Percentiles rank a stretch among this genome's conserved stretches.
Evolutionary conservation across 2,113 vertebrate species (phyloP).

Genomic region (Eleginops maclovinus): DNA sequence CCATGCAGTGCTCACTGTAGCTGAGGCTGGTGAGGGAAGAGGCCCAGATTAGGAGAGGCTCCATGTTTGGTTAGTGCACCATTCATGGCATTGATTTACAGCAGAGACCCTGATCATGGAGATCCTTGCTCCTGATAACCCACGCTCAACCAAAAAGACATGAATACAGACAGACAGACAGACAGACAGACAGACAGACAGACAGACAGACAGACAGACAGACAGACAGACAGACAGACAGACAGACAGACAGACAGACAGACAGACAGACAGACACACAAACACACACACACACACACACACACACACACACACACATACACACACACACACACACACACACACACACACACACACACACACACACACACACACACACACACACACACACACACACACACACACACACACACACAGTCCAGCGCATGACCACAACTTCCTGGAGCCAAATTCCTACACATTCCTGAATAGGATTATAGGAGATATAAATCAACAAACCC

Average conservation of each 20-base stretch:
- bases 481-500: constrained; percentile 13
- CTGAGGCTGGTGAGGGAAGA: constrained; percentile 43
- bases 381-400: too few species aligned
- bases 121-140: constrained; percentile 52
- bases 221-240: too few species aligned
- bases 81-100: constrained; percentile 62
- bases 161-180: constrained; percentile 5
- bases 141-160: neutral
- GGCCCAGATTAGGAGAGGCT: constrained; percentile 58
- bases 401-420: too few species aligned
- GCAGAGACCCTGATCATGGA: constrained; percentile 55
- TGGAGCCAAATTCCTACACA: constrained; percentile 25
- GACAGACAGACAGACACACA: too few species aligned
- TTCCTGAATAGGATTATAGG: constrained; percentile 1
- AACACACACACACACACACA: too few species aligned
- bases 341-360: too few species aligned
- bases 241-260: too few species aligned
- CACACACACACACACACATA: too few species aligned
- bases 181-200: too few species aligned
- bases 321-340: too few species aligned
- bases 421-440: constrained; percentile 24
- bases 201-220: too few species aligned
- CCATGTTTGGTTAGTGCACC: constrained; percentile 62
- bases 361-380: too few species aligned
- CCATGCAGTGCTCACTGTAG: constrained; percentile 6